These are phyloP conservation scores for Brachionus plicatilis DNA, from an alignment of 1,140 invertebrate species.

Conservation along the genomic window DNA sequence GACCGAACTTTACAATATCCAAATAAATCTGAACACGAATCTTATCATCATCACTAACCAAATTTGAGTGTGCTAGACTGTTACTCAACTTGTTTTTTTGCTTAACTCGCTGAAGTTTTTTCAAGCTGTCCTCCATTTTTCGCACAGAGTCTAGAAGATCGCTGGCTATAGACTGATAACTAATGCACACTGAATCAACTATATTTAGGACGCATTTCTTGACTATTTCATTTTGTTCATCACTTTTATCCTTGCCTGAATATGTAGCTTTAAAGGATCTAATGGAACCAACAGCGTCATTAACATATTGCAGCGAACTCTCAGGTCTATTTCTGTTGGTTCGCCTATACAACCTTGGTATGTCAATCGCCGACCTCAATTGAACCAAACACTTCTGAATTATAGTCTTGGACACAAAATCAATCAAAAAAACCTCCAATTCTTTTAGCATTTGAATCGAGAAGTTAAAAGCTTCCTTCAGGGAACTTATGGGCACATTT, in stretches of 20 bases:
- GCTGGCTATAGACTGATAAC: constrained; percentile 71
- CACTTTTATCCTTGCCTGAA: background rate
- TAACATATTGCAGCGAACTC: background rate
- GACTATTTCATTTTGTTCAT: background rate
- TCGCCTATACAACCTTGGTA: constrained; percentile 81
- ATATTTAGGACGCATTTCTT: background rate
- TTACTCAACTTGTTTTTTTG: constrained; percentile 55
- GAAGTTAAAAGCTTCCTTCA: background rate
- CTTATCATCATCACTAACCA: constrained; percentile 78
- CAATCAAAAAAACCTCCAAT: background rate
- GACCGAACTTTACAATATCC: constrained; percentile 65
- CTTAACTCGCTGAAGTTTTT: constrained; percentile 76
- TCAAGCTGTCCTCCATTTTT: constrained; percentile 85
- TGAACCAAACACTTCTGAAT: constrained; percentile 50
- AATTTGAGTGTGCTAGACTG: constrained; percentile 44
- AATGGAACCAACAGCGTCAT: constrained; percentile 61
- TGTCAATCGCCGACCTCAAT: constrained; percentile 69
- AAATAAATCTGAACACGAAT: constrained; percentile 80
- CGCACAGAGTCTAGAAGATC: constrained; percentile 85
- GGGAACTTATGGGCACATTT: background rate
- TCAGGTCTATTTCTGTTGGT: constrained; percentile 71
- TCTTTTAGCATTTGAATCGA: background rate
- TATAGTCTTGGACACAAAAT: constrained; percentile 48
- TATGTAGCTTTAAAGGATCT: constrained; percentile 61
- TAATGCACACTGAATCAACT: constrained; percentile 49